These are phyloP conservation scores for Cyphomyrus discorhynchus DNA, from an alignment of 2,113 vertebrate species.

Conservation along the genomic window DNA sequence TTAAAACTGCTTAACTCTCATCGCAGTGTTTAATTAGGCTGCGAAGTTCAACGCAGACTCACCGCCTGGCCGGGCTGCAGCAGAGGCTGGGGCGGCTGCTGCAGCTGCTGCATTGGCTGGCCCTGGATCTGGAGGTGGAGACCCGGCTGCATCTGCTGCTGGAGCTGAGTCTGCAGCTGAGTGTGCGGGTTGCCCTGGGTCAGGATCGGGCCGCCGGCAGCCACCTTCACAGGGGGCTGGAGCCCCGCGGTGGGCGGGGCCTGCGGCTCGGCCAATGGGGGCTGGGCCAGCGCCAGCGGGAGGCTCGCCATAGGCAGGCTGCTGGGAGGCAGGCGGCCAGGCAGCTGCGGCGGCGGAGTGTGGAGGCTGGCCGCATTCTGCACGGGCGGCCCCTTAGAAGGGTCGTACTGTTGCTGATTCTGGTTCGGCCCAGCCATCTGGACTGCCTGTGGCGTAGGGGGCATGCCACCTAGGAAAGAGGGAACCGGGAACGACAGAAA, in stretches of 20 bases:
- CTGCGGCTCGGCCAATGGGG: conserved; percentile 63
- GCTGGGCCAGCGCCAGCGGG: conserved; percentile 68
- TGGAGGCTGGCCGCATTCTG: conserved; percentile 73
- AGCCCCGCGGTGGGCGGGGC: conserved; percentile 49
- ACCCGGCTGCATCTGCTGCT: conserved; percentile 67
- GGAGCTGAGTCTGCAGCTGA: conserved; percentile 68
- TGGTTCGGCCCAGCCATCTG: conserved; percentile 73
- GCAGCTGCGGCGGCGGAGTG: conserved; percentile 73
- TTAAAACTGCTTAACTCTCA: not conserved
- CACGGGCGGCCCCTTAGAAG: conserved; percentile 82
- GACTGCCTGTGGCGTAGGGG: conserved; percentile 61
- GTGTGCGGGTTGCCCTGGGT: conserved; percentile 58
- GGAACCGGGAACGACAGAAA: conserved; percentile 30
- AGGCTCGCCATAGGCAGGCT: conserved; percentile 63
- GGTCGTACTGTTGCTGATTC: conserved; percentile 77
- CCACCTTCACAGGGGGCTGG: conserved; percentile 71
- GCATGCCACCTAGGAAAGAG: conserved; percentile 70
- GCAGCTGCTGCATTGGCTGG: conserved; percentile 52
- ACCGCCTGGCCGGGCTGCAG: conserved; percentile 64
- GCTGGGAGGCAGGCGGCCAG: conserved; percentile 59
- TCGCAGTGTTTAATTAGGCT: not conserved
- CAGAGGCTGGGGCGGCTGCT: conserved; percentile 55
- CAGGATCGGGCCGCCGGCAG: conserved; percentile 52
- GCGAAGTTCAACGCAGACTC: conserved; percentile 35
- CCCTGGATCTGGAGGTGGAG: conserved; percentile 70